phyloP scores from a whole-genome alignment of 1,140 invertebrate species.

The Drosophila saltans region DNA sequence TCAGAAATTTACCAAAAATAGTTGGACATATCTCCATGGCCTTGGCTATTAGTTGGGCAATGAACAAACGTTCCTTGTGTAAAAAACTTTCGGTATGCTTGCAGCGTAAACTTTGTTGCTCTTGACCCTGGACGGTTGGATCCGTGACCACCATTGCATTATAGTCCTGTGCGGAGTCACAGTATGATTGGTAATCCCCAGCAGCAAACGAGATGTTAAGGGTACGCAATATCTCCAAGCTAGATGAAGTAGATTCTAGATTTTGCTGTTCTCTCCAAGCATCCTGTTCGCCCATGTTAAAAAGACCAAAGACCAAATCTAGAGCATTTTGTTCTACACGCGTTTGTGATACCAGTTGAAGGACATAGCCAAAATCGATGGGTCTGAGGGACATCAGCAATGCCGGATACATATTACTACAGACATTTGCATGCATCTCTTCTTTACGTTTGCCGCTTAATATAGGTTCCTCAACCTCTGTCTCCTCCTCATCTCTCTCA shows the following conservation, averaged over 20 bases:
- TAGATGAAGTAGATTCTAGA: constrained; percentile 72
- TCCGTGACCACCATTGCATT: constrained; percentile 42
- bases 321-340: constrained; percentile 74
- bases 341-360: constrained; percentile 81
- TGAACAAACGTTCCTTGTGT: constrained; percentile 72
- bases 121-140: constrained; percentile 21
- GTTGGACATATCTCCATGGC: constrained; percentile 74
- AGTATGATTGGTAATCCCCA: constrained; percentile 70
- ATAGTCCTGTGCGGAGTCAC: constrained; percentile 62
- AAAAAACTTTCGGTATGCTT: constrained; percentile 82
- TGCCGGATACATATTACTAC: constrained; percentile 85
- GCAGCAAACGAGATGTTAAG: constrained; percentile 71
- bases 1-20: constrained; percentile 61
- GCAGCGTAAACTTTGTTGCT: constrained; percentile 78
- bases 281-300: constrained; percentile 79
- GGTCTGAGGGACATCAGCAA: constrained; percentile 84
- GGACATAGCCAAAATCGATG: constrained; percentile 84
- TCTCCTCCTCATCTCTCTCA: constrained; percentile 17
- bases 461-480: constrained; percentile 45
- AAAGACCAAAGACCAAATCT: constrained; percentile 75
- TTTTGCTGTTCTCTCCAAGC: constrained; percentile 72
- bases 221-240: constrained; percentile 74
- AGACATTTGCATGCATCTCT: constrained; percentile 80
- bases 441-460: constrained; percentile 64
- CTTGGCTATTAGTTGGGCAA: constrained; percentile 73